Base-by-base conservation (phyloP, 2,888 invertebrate genomes). In the Cephalotes varians region DNA sequence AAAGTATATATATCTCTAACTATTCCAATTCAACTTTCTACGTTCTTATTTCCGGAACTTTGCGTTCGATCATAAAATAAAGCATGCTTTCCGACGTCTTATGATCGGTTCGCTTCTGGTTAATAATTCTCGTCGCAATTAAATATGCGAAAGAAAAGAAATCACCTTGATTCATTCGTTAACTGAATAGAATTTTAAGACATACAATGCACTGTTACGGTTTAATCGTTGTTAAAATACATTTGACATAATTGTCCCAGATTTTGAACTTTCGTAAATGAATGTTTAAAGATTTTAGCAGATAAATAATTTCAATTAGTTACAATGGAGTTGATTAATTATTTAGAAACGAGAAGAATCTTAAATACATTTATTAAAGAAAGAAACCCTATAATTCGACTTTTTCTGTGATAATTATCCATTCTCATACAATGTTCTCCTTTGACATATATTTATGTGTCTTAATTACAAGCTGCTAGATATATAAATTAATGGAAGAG, bases 11-110 rank as follows among this genome's bases (percentile, higher is more conserved):
- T 3, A 60, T 76, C 31, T 79, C 65, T 83, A 65, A 40, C 40
- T 51, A 51, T 28, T 71, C 44, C 18, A 15, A 10, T n/a, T n/a
- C 31, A 21, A 88, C 89, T 90, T 90, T 90, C 90, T 88, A 85
- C 72, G 69, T 82, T 74, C 85, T 83, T 74, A 77, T 85, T 85
- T 85, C 85, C 85, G 82, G 84, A 56, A 81, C 60, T 44, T 54
- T 74, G 69, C 44, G 49, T 72, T 37, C 49, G 58, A 60, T 79
- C 81, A 40, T 76, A 71, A 73, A 85, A 34, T 60, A 34, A 49
- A 40, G 31, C 51, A n/a, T 60, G 31, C 64, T 77, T 60, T 67
- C n/a, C n/a, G 25, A 28, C 34, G n/a, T 25, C 34, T 12, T 18
- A 25, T 47, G 34, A 18, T 44, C 49, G 21, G 67, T 34, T 34